phyloP scores from a whole-genome alignment of 2,113 vertebrate species.

The Gobio gobio region DNA sequence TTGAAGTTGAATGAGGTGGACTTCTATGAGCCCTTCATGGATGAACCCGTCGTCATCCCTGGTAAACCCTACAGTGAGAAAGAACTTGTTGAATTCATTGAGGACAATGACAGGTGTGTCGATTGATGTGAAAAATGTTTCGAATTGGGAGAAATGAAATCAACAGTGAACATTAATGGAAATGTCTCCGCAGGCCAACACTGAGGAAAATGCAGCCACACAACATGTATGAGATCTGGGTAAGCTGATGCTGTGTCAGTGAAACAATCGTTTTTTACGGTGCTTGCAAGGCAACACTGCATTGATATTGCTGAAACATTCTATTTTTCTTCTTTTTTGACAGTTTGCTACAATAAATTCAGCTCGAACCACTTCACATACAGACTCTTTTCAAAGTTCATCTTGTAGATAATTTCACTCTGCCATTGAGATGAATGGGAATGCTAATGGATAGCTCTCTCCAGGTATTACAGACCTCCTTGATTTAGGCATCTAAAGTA shows the following conservation, averaged over 20 bases:
- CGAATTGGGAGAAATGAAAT: not conserved
- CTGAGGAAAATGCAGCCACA: conserved; percentile 88
- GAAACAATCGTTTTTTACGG: not conserved
- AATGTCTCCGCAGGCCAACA: conserved; percentile 77
- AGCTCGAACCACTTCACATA: conserved; percentile 14
- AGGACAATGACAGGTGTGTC: conserved; percentile 48
- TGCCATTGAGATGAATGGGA: conserved; percentile 19
- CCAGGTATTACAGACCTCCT: conserved; percentile 17
- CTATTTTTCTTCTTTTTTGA: not conserved
- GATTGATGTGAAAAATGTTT: not conserved
- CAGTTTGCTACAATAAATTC: conserved; percentile 16
- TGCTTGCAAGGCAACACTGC: conserved; percentile 24
- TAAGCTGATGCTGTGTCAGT: conserved; percentile 64
- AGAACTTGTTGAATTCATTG: conserved; percentile 78
- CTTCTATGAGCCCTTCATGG: conserved; percentile 91
- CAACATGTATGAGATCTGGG: conserved; percentile 93
- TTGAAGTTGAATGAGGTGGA: conserved; percentile 80
- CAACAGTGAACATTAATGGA: not conserved
- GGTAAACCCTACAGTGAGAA: conserved; percentile 85
- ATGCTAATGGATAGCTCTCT: conserved; percentile 22
- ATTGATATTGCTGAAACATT: conserved; percentile 7
- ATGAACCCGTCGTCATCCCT: conserved; percentile 82
- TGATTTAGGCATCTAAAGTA: not conserved
- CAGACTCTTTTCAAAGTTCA: conserved; percentile 14
- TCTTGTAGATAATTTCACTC: conserved; percentile 26